A percentile compares a stretch with the other conserved stretches of the same genome.
Evolutionary conservation across 2,113 vertebrate species (phyloP).

Genomic region (Romanogobio albipinnatus): DNA sequence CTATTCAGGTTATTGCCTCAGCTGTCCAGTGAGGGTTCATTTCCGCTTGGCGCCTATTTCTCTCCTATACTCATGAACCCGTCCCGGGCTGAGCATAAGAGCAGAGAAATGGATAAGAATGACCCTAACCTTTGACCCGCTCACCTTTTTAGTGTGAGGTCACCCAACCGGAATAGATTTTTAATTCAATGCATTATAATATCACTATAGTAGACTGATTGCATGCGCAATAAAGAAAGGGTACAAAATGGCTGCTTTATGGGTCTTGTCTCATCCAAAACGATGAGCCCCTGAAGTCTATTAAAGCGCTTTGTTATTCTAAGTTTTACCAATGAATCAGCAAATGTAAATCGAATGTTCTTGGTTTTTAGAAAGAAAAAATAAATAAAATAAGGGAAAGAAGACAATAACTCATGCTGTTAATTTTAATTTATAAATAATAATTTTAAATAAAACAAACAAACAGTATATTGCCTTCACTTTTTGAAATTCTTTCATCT

Average conservation of each 20-base stretch:
- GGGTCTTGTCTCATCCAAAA: slow-evolving; percentile 22
- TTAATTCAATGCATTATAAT: slow-evolving; percentile 42
- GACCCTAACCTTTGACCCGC: slow-evolving; percentile 38
- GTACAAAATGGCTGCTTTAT: slow-evolving; percentile 24
- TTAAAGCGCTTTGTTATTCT: slow-evolving; percentile 27
- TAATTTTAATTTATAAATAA: neutral
- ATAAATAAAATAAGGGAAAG: neutral
- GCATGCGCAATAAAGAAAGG: slow-evolving; percentile 17
- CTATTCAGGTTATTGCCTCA: slow-evolving; percentile 77
- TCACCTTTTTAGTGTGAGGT: slow-evolving; percentile 40
- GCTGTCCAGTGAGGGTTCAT: slow-evolving; percentile 72
- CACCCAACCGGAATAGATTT: slow-evolving; percentile 35
- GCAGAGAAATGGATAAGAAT: slow-evolving; percentile 43
- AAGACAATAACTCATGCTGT: neutral
- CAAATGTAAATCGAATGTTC: neutral
- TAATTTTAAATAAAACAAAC: neutral
- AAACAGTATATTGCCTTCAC: neutral
- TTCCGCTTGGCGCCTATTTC: slow-evolving; percentile 56
- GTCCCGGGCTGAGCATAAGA: slow-evolving; percentile 1
- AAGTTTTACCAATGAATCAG: slow-evolving; percentile 3
- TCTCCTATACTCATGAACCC: slow-evolving; percentile 12
- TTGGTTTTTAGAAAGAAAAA: neutral
- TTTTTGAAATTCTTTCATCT: neutral
- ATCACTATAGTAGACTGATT: slow-evolving; percentile 29
- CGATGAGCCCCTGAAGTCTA: slow-evolving; percentile 28